These are phyloP conservation scores for Chionomys nivalis DNA, from an alignment of 2,113 vertebrate genomes.

Conservation along the genomic window DNA sequence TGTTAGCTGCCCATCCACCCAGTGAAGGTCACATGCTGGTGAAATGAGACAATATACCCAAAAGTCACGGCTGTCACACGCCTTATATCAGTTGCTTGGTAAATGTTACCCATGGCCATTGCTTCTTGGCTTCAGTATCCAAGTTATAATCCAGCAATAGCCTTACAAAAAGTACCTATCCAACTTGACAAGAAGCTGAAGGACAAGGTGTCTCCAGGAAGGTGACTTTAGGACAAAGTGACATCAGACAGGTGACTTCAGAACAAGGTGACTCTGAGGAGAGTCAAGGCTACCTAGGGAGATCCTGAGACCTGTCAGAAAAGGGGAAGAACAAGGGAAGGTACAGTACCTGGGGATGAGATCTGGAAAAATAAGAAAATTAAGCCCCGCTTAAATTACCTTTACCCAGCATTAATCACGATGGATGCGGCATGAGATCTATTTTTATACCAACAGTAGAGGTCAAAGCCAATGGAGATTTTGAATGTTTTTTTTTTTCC, in stretches of 20 bases:
- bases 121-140: background rate
- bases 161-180: background rate
- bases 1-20: background rate
- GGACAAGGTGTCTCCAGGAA: background rate
- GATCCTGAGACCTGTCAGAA: conserved; percentile 32
- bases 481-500: conserved; percentile 73
- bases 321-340: background rate
- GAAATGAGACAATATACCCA: conserved; percentile 25
- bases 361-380: conserved; percentile 84
- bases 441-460: conserved; percentile 85
- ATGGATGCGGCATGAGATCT: conserved; percentile 82
- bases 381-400: conserved; percentile 86
- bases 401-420: conserved; percentile 88
- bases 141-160: background rate
- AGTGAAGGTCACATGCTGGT: background rate
- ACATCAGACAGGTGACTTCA: background rate
- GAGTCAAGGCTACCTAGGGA: background rate
- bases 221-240: background rate
- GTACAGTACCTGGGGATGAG: conserved; percentile 74
- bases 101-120: background rate
- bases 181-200: conserved; percentile 27
- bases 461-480: conserved; percentile 84
- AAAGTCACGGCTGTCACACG: conserved; percentile 7
- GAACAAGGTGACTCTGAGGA: background rate
- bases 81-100: background rate